Percentiles rank a stretch among this genome's conserved stretches.
Evolutionary conservation across 1,140 invertebrate genomes (phyloP).

Genomic region (Pogonomyrmex californicus): DNA sequence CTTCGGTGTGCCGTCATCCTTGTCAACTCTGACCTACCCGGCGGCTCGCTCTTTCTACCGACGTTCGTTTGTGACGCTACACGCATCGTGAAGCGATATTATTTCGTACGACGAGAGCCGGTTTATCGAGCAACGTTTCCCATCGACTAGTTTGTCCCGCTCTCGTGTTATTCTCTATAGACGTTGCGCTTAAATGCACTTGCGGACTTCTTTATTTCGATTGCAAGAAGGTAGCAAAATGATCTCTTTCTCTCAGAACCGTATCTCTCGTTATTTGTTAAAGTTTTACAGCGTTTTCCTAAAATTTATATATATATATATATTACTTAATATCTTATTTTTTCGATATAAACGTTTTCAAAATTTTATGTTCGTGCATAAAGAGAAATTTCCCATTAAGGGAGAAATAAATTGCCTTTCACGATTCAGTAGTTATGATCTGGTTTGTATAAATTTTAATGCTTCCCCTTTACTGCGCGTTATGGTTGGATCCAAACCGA

Average conservation of each 20-base stretch:
- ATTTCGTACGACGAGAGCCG: conserved; percentile 53
- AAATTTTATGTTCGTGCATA: neutral
- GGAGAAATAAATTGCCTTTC: neutral
- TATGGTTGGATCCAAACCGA: conserved; percentile 1
- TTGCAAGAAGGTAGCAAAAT: neutral
- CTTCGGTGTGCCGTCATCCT: neutral
- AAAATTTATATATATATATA: neutral
- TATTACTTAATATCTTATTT: no score
- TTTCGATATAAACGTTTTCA: neutral
- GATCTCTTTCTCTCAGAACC: neutral
- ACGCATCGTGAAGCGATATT: conserved; percentile 61
- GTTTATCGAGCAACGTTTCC: conserved; percentile 59
- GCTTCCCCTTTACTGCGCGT: neutral
- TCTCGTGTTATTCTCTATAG: conserved; percentile 18
- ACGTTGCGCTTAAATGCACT: neutral
- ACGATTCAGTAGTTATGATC: neutral
- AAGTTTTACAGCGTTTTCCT: neutral
- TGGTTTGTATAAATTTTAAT: conserved; percentile 7
- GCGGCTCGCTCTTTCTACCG: conserved; percentile 22
- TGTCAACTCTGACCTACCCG: neutral
- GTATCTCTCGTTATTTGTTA: neutral
- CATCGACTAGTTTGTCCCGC: conserved; percentile 30
- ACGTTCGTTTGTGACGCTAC: conserved; percentile 58
- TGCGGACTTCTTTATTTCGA: neutral
- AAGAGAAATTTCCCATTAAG: neutral